Percentiles rank a stretch among this genome's conserved stretches.
phyloP scores from a whole-genome alignment of 2,113 vertebrate genomes.

The Hemicordylus capensis region DNA sequence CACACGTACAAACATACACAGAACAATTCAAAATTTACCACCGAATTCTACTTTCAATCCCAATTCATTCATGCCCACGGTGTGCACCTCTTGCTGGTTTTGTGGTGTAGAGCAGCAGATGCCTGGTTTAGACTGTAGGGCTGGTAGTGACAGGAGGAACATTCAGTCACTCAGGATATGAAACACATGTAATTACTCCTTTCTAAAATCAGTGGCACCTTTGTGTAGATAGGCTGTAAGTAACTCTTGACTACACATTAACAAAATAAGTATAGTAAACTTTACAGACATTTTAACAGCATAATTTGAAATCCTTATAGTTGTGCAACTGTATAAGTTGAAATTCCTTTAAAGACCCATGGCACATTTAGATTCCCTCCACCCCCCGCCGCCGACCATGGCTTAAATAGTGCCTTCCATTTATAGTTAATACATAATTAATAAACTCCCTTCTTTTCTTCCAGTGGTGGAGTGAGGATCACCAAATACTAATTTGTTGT shows the following conservation, averaged over 20 bases:
- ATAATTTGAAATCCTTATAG: not conserved
- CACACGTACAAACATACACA: not conserved
- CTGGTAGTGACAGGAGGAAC: too few relatives aligned
- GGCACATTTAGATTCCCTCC: too few relatives aligned
- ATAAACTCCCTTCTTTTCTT: not conserved
- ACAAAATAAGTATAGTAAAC: not conserved
- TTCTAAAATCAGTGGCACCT: not conserved
- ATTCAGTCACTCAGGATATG: not conserved
- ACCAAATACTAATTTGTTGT: not conserved
- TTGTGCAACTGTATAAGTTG: not conserved
- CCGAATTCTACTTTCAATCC: not conserved
- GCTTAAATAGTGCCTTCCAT: not conserved
- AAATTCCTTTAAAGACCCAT: not conserved
- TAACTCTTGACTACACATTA: not conserved
- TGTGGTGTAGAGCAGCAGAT: not conserved
- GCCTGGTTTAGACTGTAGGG: not conserved
- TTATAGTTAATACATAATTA: not conserved
- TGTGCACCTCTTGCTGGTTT: not conserved
- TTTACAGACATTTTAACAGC: not conserved
- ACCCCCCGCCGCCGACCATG: not conserved
- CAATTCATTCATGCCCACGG: not conserved
- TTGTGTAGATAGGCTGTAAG: not conserved
- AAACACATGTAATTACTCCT: not conserved
- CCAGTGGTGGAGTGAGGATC: not conserved
- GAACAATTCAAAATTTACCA: not conserved